Conservation (phyloP, 2,113 vertebrate species). For the Ifrita kowaldi region DNA sequence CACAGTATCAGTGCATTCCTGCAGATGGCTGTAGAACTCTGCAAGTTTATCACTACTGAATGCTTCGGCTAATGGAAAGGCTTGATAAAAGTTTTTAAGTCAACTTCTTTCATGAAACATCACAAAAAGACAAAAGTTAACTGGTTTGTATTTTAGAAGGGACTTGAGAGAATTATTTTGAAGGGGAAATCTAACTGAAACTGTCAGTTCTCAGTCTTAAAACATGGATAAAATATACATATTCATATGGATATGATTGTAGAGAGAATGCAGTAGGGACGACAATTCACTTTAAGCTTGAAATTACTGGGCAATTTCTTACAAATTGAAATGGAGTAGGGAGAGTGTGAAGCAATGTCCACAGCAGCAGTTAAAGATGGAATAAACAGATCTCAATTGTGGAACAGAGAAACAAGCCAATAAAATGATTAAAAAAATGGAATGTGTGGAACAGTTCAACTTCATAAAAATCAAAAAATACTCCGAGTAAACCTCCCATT, state of each 20-base stretch:
- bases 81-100: neutral
- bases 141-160: neutral
- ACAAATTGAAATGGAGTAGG: neutral
- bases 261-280: neutral
- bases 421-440: neutral
- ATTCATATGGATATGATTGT: neutral
- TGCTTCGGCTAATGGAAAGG: neutral
- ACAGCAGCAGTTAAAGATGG: neutral
- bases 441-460: neutral
- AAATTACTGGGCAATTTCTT: neutral
- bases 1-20: conserved; percentile 61
- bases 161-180: neutral
- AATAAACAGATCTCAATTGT: neutral
- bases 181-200: neutral
- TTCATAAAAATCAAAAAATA: neutral
- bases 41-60: conserved; percentile 19
- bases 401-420: neutral
- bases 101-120: neutral
- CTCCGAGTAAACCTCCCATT: neutral
- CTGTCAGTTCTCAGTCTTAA: neutral
- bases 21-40: conserved; percentile 61
- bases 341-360: neutral
- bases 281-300: neutral
- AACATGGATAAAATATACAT: neutral
- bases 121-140: neutral